Evolutionary conservation across 2,888 invertebrate species (phyloP), one percentile per base, ranked within the genome.

Genomic region (Lampropteryx suffumata): DNA sequence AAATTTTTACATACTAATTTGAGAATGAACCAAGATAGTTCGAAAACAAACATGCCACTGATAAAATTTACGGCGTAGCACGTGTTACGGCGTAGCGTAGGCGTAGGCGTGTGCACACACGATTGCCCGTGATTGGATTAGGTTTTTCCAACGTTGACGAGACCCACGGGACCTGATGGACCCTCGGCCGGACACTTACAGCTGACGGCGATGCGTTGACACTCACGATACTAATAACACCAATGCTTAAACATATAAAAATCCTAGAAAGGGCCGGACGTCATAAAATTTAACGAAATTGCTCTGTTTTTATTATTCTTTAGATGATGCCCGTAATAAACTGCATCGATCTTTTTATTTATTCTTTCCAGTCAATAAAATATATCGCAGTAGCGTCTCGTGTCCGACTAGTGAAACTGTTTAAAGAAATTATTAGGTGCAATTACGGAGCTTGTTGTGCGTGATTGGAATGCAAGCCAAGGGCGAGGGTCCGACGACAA

Each of bases 121-220:
- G 73, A 71, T 73, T 71, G 71, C 61, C 74, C 67, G 91, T 92
- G 93, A 93, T 93, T 93, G 93, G 92, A 93, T 93, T 92, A 92
- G 92, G 91, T 91, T 74, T 73, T 79, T 75, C 75, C 69, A 84
- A 83, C 68, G 82, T 82, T 91, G 92, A 93, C 92, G 93, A 92
- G 92, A 82, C 92, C 86, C 92, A 61, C 59, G 92, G 91, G 92
- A 92, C 3, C 69, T 57, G 54, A 39, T 12, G 33, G 53, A 50
- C 61, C 59, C 55, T 50, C 66, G 59, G 62, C 51, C 47, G 28
- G 50, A 34, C 52, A 47, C 37, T 52, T 52, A 52, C 61, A 66
- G 79, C 82, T 79, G 72, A 67, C 73, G 81, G 82, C 86, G 70
- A 71, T 71, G 72, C 74, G 73, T 67, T 76, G 76, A 75, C 78